Conservation (phyloP, 1,140 invertebrate genomes). For the Bicyclus anynana region DNA sequence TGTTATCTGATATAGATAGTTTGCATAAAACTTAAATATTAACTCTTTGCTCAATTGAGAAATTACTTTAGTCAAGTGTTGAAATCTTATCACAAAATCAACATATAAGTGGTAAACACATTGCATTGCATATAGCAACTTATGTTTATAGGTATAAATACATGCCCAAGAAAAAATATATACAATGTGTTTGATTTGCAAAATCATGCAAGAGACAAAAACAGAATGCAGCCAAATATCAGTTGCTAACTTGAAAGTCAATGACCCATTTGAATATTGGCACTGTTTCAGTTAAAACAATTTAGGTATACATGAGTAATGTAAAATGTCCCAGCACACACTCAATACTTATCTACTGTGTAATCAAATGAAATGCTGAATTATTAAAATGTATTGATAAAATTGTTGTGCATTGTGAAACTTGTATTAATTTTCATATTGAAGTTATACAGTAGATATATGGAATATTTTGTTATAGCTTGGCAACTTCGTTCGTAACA, state of each 20-base stretch:
- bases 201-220: conserved; percentile 15
- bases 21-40: too few species aligned
- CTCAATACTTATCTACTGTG: not conserved
- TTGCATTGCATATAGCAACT: not conserved
- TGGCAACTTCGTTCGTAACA: too few species aligned
- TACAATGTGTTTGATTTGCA: conserved; percentile 10
- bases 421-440: too few species aligned
- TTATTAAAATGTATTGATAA: too few species aligned
- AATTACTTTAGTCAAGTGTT: not conserved
- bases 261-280: conserved; percentile 14
- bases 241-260: conserved; percentile 11
- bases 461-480: too few species aligned
- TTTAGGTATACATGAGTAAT: not conserved
- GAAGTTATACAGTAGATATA: too few species aligned
- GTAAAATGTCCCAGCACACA: not conserved
- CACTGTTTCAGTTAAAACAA: conserved; percentile 12
- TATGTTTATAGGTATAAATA: not conserved
- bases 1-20: too few species aligned
- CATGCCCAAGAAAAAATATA: not conserved
- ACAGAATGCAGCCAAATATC: conserved; percentile 22
- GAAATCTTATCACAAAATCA: not conserved
- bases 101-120: not conserved
- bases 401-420: too few species aligned
- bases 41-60: not conserved
- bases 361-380: not conserved